phyloP scores from a whole-genome alignment of 1,140 invertebrate genomes.

The Scaptomyza pallida region DNA sequence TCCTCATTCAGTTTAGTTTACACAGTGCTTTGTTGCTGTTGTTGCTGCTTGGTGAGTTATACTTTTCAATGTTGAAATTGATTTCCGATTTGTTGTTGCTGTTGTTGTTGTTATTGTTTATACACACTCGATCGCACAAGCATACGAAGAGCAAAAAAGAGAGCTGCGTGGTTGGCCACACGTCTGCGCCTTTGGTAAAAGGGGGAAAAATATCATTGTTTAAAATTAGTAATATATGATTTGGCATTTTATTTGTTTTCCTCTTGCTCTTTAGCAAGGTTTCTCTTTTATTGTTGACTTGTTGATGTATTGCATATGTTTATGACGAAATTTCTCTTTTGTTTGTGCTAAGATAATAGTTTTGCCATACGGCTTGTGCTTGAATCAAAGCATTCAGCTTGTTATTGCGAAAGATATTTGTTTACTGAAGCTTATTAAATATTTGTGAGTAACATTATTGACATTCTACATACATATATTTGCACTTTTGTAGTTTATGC shows the following conservation, averaged over 20 bases:
- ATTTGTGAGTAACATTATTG: no score
- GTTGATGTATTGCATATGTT: slow-evolving; percentile 30
- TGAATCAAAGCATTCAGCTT: background rate
- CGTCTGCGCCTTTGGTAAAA: slow-evolving; percentile 50
- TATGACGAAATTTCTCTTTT: slow-evolving; percentile 21
- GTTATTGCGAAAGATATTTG: slow-evolving; percentile 3
- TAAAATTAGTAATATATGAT: slow-evolving; percentile 73
- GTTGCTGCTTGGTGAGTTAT: slow-evolving; percentile 58
- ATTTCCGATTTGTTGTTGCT: slow-evolving; percentile 69
- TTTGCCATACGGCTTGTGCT: slow-evolving; percentile 31
- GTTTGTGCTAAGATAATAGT: slow-evolving; percentile 48
- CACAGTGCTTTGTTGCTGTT: slow-evolving; percentile 16
- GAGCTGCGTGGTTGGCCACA: slow-evolving; percentile 60
- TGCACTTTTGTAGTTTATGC: no score
- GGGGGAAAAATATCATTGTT: slow-evolving; percentile 14
- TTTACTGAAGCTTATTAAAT: background rate
- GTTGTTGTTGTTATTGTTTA: slow-evolving; percentile 52
- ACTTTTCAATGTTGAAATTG: slow-evolving; percentile 76
- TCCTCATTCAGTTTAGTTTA: slow-evolving; percentile 45
- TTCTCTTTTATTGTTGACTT: slow-evolving; percentile 12
- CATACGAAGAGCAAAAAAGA: slow-evolving; percentile 19
- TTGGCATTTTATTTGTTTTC: slow-evolving; percentile 42
- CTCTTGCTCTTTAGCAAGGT: slow-evolving; percentile 20
- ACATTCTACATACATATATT: no score
- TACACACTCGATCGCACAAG: slow-evolving; percentile 43